Evolutionary conservation across 2,113 vertebrate genomes (phyloP).

Genomic region (Paramisgurnus dabryanus): DNA sequence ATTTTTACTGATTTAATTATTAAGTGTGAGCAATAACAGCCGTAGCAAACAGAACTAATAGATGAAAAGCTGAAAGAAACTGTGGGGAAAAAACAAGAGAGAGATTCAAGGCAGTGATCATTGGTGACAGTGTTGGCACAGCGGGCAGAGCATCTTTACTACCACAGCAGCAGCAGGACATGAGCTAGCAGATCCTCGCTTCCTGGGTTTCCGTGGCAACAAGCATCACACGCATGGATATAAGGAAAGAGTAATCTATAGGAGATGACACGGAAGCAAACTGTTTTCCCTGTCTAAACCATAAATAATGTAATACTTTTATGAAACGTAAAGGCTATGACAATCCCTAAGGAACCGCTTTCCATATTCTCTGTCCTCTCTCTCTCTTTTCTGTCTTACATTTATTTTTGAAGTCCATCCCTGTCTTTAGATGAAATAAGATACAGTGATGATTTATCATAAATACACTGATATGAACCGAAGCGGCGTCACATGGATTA

Average conservation of each 20-base stretch:
- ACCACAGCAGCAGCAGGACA: not conserved
- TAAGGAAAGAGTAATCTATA: not conserved
- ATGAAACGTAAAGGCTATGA: too few relatives aligned
- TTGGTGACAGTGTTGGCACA: slow-evolving; percentile 6
- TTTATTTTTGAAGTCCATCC: not conserved
- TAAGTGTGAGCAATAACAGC: too few relatives aligned
- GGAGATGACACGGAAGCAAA: not conserved
- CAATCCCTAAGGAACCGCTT: not conserved
- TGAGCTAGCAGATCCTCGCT: not conserved
- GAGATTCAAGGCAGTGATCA: not conserved
- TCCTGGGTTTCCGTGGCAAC: slow-evolving; percentile 6
- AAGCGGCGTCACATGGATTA: too few relatives aligned
- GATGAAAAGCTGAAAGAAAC: not conserved
- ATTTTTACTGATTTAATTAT: too few relatives aligned
- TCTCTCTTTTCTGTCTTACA: not conserved
- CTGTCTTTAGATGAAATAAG: too few relatives aligned
- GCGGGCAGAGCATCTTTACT: not conserved
- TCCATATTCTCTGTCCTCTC: not conserved
- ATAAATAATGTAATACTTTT: not conserved
- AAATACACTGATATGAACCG: not conserved
- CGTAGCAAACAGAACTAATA: too few relatives aligned
- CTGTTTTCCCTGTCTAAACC: not conserved
- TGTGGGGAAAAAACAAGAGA: not conserved
- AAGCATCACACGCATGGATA: not conserved
- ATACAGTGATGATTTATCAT: not conserved